phyloP scores from a whole-genome alignment of 2,113 vertebrate genomes.

The Tetraodon nigroviridis region DNA sequence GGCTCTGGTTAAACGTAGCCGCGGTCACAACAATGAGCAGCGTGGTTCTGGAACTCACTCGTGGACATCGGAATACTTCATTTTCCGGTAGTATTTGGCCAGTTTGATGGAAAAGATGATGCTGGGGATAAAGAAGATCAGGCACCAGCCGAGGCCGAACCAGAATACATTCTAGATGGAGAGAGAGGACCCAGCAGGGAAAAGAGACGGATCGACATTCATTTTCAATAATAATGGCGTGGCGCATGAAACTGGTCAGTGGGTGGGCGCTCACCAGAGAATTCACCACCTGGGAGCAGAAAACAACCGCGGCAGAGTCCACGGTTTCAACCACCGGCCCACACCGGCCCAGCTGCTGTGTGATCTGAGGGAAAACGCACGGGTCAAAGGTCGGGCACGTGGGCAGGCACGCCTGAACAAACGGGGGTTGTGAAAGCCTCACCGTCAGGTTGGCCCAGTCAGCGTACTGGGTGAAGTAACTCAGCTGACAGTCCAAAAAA shows the following conservation, averaged over 20 bases:
- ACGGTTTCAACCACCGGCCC: conserved; percentile 70
- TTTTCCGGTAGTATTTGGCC: conserved; percentile 81
- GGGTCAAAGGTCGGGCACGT: background rate
- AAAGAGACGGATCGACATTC: background rate
- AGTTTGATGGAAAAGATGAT: conserved; percentile 80
- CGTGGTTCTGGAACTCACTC: conserved; percentile 66
- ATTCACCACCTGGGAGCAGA: conserved; percentile 73
- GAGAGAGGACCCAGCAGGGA: background rate
- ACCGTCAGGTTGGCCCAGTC: conserved; percentile 73
- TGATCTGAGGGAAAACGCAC: conserved; percentile 67
- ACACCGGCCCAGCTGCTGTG: conserved; percentile 70
- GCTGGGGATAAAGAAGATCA: conserved; percentile 79
- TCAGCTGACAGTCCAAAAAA: conserved; percentile 71
- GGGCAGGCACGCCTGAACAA: background rate
- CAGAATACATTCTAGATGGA: conserved; percentile 79
- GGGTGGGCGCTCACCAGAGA: conserved; percentile 74
- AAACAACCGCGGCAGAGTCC: conserved; percentile 58
- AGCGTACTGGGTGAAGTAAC: conserved; percentile 64
- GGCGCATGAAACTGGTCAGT: background rate
- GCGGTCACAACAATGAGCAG: background rate
- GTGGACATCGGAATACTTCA: conserved; percentile 68
- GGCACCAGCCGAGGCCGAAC: conserved; percentile 88
- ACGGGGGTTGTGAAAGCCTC: conserved; percentile 25
- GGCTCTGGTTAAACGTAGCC: background rate
- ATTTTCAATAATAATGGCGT: background rate